phyloP scores from a whole-genome alignment of 2,797 vertebrate species.

The Vespertilio murinus region DNA sequence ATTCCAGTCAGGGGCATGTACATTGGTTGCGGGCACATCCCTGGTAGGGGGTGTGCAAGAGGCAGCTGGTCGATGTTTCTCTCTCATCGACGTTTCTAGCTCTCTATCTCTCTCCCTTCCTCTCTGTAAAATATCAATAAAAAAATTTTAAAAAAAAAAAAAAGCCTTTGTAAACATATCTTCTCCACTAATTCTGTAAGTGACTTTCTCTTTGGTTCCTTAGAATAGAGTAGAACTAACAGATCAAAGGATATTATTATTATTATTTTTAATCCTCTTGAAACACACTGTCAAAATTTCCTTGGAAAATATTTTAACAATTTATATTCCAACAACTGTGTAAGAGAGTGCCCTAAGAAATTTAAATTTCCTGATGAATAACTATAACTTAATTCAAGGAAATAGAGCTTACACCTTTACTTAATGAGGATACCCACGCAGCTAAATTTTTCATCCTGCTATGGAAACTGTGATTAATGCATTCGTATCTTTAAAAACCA shows the following conservation, averaged over 20 bases:
- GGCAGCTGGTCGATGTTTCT: too few relatives aligned
- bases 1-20: too few relatives aligned
- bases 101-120: too few relatives aligned
- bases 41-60: too few relatives aligned
- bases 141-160: too few relatives aligned
- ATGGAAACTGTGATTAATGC: neutral
- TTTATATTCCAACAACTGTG: neutral
- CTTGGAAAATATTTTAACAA: neutral
- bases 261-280: neutral
- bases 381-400: neutral
- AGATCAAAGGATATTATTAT: neutral
- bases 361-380: neutral
- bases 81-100: too few relatives aligned
- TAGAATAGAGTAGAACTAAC: neutral
- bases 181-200: neutral
- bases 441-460: neutral
- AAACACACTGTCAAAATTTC: neutral
- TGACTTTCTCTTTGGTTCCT: constrained; percentile 17
- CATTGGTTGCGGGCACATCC: too few relatives aligned
- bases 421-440: neutral
- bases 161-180: neutral
- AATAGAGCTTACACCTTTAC: neutral
- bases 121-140: too few relatives aligned
- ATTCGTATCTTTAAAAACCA: neutral
- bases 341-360: neutral